phyloP scores from a whole-genome alignment of 2,888 invertebrate species.

The Caenorhabditis imperialis region DNA sequence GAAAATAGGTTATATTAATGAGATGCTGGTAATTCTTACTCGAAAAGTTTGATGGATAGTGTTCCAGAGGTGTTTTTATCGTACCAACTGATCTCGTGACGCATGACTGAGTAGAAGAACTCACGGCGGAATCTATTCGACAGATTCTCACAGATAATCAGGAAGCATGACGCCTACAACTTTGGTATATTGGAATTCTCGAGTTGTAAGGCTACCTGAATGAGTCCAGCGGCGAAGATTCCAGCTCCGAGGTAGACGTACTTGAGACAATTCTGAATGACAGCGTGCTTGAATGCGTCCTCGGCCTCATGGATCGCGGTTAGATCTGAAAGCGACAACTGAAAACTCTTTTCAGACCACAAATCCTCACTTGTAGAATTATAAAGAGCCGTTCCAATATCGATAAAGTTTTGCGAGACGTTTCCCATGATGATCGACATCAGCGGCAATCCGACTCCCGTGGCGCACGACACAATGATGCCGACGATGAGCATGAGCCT shows the following conservation, averaged over 20 bases:
- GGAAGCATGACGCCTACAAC: conserved; percentile 79
- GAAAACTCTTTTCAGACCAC: no score
- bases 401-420: conserved; percentile 66
- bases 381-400: conserved; percentile 31
- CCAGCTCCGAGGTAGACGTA: conserved; percentile 66
- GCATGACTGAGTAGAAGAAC: conserved; percentile 79
- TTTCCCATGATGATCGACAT: conserved; percentile 73
- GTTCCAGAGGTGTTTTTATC: conserved; percentile 80
- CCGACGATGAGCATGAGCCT: conserved; percentile 66
- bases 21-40: conserved; percentile 78
- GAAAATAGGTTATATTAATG: background rate
- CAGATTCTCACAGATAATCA: conserved; percentile 80
- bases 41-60: conserved; percentile 80
- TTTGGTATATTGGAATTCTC: background rate
- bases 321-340: conserved; percentile 15
- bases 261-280: conserved; percentile 63
- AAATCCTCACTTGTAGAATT: conserved; percentile 26
- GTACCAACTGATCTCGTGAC: conserved; percentile 80
- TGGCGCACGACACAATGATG: conserved; percentile 63
- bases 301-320: conserved; percentile 22
- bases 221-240: conserved; percentile 61
- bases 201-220: conserved; percentile 55
- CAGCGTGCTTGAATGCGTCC: conserved; percentile 55
- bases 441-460: conserved; percentile 71
- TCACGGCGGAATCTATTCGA: conserved; percentile 79